Percentiles rank a stretch among this genome's conserved stretches.
Evolutionary conservation across 2,113 vertebrate genomes (phyloP).

Genomic region (Silurus meridionalis): DNA sequence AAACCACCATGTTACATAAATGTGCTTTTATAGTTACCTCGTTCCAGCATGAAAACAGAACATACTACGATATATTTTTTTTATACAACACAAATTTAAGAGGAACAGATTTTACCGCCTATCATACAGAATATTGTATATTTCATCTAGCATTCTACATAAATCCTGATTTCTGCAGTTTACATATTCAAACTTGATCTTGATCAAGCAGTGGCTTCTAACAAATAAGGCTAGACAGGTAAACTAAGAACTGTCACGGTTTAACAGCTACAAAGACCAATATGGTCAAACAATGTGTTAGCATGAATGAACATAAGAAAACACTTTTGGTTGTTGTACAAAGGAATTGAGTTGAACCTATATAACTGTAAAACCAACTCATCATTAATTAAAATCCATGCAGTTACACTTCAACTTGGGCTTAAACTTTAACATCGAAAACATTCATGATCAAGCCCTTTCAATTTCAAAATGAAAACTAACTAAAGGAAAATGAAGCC

Average conservation of each 20-base stretch:
- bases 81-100: conserved; percentile 57
- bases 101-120: conserved; percentile 44
- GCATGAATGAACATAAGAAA: conserved; percentile 33
- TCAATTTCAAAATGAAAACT: conserved; percentile 1
- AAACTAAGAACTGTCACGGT: conserved; percentile 39
- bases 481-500: conserved; percentile 5
- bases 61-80: conserved; percentile 5
- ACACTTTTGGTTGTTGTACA: conserved; percentile 17
- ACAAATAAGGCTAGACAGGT: conserved; percentile 44
- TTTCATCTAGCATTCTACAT: conserved; percentile 50
- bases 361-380: not conserved
- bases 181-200: conserved; percentile 3
- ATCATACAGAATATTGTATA: conserved; percentile 57
- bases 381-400: conserved; percentile 6
- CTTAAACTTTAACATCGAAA: conserved; percentile 8
- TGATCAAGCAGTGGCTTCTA: not conserved
- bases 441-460: conserved; percentile 7
- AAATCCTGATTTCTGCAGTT: conserved; percentile 46
- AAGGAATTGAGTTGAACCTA: conserved; percentile 1
- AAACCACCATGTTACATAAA: conserved; percentile 11
- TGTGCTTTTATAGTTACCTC: conserved; percentile 25
- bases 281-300: conserved; percentile 51
- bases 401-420: not conserved
- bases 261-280: conserved; percentile 49
- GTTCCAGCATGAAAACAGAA: conserved; percentile 6